Evolutionary conservation across 2,888 invertebrate species (phyloP).

Genomic region (Parochlus steinenii): DNA sequence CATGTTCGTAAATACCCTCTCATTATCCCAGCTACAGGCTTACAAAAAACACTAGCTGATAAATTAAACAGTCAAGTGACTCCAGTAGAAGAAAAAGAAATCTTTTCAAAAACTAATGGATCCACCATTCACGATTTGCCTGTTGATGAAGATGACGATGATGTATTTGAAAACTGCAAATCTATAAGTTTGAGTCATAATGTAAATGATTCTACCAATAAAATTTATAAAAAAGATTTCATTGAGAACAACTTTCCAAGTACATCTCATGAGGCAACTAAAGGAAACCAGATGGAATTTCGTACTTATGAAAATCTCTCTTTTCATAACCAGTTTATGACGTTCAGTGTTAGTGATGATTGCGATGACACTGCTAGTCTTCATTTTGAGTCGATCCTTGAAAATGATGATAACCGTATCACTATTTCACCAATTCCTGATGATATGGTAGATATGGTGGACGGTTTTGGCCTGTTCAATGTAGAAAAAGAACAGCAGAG

Average conservation of each 20-base stretch:
- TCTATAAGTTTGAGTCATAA: conserved; percentile 14
- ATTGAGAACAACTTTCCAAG: conserved; percentile 12
- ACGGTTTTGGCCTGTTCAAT: conserved; percentile 29
- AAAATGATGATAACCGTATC: conserved; percentile 22
- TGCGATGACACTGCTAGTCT: conserved; percentile 27
- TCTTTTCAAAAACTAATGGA: conserved; percentile 5
- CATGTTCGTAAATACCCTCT: conserved; percentile 70
- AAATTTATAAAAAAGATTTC: conserved; percentile 11
- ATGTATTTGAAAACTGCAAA: conserved; percentile 14
- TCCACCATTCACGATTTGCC: conserved; percentile 14
- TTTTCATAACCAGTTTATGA: conserved; percentile 7
- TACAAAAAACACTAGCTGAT: conserved; percentile 43
- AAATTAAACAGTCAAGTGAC: conserved; percentile 35
- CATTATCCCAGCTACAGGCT: conserved; percentile 49
- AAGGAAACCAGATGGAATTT: neutral
- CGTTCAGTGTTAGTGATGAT: too few species aligned
- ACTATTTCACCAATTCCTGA: conserved; percentile 24
- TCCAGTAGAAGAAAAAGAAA: conserved; percentile 24
- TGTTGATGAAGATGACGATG: conserved; percentile 21
- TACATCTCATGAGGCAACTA: too few species aligned
- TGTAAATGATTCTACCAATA: conserved; percentile 9
- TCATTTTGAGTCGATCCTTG: conserved; percentile 29
- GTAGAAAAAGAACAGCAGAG: conserved; percentile 21
- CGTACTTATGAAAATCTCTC: conserved; percentile 13
- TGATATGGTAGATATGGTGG: conserved; percentile 24